Conservation (phyloP, 2,113 vertebrate species). For the Zosterops hypoxanthus region DNA sequence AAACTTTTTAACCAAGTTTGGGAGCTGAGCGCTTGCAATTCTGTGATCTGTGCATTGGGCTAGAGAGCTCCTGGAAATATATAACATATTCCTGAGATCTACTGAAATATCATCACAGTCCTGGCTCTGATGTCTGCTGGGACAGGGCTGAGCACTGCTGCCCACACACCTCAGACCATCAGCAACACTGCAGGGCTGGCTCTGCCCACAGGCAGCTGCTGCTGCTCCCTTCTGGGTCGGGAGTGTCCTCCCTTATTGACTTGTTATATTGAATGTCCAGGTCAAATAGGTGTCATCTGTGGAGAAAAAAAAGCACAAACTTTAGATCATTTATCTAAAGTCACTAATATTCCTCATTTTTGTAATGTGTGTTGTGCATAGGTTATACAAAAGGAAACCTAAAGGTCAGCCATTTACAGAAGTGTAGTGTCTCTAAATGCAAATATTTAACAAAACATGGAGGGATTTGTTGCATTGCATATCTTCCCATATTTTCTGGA, state of each 20-base stretch:
- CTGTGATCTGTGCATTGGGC: not conserved
- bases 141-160: not conserved
- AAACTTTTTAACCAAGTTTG: not conserved
- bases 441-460: not conserved
- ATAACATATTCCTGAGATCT: not conserved
- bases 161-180: not conserved
- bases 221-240: not conserved
- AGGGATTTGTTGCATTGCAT: not conserved
- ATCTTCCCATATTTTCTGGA: not conserved
- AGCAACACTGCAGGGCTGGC: not conserved
- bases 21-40: not conserved
- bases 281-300: not conserved
- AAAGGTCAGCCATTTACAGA: not conserved
- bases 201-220: not conserved
- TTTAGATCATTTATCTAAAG: not conserved
- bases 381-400: not conserved
- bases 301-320: not conserved
- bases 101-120: not conserved
- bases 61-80: not conserved
- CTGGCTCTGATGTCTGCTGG: not conserved
- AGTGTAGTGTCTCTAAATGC: not conserved
- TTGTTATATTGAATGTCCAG: rapidly evolving
- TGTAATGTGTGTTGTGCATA: not conserved
- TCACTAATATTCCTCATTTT: not conserved
- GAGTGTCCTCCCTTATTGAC: not conserved